phyloP scores from a whole-genome alignment of 2,888 invertebrate species.

The Zygogramma bicolorata region DNA sequence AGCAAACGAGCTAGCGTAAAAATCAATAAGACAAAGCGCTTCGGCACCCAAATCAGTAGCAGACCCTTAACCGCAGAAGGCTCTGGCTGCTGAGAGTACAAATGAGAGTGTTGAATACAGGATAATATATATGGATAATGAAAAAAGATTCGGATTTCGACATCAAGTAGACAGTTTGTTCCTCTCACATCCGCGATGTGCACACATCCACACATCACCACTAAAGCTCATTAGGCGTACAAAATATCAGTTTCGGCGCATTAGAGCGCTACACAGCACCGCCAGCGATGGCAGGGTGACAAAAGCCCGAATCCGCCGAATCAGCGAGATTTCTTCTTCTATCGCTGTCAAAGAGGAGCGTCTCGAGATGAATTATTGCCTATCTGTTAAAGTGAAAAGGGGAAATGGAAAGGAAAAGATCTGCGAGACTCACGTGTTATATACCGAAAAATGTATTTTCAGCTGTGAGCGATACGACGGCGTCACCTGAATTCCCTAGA shows the following conservation, averaged over 20 bases:
- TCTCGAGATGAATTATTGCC: constrained; percentile 64
- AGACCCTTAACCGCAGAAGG: no score
- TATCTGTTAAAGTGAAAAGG: constrained; percentile 64
- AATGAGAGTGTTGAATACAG: no score
- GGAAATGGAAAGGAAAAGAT: constrained; percentile 64
- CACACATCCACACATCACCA: constrained; percentile 20
- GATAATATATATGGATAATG: no score
- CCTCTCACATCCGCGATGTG: not conserved
- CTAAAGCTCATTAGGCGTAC: constrained; percentile 22
- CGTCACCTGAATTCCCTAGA: no score
- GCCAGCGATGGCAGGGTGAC: constrained; percentile 4
- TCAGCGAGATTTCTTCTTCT: constrained; percentile 21
- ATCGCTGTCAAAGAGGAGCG: constrained; percentile 56
- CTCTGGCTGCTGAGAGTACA: no score
- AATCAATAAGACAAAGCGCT: no score
- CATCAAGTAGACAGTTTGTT: no score
- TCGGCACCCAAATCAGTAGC: no score
- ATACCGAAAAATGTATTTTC: constrained; percentile 15
- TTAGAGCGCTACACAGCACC: constrained; percentile 1
- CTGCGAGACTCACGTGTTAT: constrained; percentile 50
- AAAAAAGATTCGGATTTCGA: no score
- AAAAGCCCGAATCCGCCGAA: constrained; percentile 17
- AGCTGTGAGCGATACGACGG: no score
- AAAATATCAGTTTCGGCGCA: constrained; percentile 22
- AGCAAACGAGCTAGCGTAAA: no score